A percentile compares a stretch with the other conserved stretches of the same genome.
phyloP scores from a whole-genome alignment of 2,888 invertebrate species.

The Hirtodrosophila duncani region DNA sequence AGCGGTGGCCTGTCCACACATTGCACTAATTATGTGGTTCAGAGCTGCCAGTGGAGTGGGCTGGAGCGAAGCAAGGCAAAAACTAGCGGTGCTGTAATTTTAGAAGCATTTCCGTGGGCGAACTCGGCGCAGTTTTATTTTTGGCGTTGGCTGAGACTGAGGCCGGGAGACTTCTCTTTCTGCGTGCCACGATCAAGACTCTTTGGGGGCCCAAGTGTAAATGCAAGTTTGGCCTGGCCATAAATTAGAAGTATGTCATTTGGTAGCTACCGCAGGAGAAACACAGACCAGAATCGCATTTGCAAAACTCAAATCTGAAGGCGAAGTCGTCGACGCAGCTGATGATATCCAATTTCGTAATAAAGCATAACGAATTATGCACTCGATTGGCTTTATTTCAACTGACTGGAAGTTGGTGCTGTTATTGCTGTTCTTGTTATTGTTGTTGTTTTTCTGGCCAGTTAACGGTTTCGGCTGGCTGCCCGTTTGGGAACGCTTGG shows the following conservation, averaged over 20 bases:
- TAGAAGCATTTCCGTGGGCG: conserved; percentile 59
- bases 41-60: conserved; percentile 7
- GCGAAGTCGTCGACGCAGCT: conserved; percentile 39
- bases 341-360: conserved; percentile 70
- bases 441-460: conserved; percentile 33
- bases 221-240: conserved; percentile 38
- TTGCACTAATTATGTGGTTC: conserved; percentile 63
- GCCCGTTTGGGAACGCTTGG: conserved; percentile 29
- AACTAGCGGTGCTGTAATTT: conserved; percentile 56
- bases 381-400: conserved; percentile 70
- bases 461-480: conserved; percentile 64
- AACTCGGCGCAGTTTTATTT: conserved; percentile 25
- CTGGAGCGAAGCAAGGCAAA: conserved; percentile 7
- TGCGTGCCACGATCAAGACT: conserved; percentile 9
- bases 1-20: conserved; percentile 63
- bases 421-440: conserved; percentile 14
- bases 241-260: conserved; percentile 73
- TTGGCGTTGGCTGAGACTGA: neutral
- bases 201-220: conserved; percentile 26
- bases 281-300: conserved; percentile 41
- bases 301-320: conserved; percentile 56
- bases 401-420: conserved; percentile 25
- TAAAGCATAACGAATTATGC: conserved; percentile 72
- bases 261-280: conserved; percentile 53
- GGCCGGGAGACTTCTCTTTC: conserved; percentile 7